Conservation (phyloP, 2,113 vertebrate species). For the Mus musculus region DNA sequence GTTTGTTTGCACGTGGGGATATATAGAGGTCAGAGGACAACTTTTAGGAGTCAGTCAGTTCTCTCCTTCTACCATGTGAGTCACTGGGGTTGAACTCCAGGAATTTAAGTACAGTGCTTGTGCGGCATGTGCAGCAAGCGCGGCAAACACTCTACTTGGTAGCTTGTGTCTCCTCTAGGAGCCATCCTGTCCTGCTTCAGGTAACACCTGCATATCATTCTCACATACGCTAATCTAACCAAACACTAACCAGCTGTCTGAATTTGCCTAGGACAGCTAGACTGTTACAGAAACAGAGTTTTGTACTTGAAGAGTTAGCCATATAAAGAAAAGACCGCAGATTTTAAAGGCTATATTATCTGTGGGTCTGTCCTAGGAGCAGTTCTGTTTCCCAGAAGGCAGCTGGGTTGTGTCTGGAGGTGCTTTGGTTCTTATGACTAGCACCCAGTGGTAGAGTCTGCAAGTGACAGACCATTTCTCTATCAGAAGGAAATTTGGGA, state of each 20-base stretch:
- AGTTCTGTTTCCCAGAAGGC: background rate
- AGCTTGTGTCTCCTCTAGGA: background rate
- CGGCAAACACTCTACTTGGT: background rate
- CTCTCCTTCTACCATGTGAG: background rate
- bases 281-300: constrained; percentile 40
- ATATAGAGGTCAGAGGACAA: background rate
- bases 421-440: background rate
- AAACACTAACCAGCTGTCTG: background rate
- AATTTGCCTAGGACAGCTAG: background rate
- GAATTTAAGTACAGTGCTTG: no score
- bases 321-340: background rate
- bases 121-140: no score
- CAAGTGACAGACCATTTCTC: background rate
- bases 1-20: background rate
- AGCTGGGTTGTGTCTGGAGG: background rate
- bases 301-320: background rate
- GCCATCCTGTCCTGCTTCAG: background rate
- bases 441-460: background rate
- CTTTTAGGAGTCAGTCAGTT: background rate
- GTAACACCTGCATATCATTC: background rate
- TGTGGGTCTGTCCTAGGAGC: background rate
- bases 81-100: background rate
- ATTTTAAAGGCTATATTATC: background rate
- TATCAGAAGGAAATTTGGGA: background rate
- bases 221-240: background rate